Conservation (phyloP, 2,888 invertebrate species). For the Spilosoma lubricipeda region DNA sequence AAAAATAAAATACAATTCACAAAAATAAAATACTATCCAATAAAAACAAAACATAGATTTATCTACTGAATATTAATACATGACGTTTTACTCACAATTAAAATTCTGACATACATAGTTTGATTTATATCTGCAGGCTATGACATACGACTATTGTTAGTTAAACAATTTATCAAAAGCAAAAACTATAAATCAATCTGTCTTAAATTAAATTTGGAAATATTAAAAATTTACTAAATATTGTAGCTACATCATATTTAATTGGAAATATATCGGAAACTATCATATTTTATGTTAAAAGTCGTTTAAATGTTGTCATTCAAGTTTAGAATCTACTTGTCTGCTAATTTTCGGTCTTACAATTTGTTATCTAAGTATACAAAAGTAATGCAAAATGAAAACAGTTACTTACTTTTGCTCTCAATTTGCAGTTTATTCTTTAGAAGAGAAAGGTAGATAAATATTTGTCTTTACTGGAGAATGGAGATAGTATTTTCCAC, state of each 20-base stretch:
- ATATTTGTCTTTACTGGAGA: neutral
- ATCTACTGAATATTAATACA: neutral
- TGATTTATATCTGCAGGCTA: slow-evolving; percentile 30
- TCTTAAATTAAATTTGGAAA: slow-evolving; percentile 43
- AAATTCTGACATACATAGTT: slow-evolving; percentile 23
- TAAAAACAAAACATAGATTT: no score
- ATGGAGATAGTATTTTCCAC: neutral
- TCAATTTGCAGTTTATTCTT: neutral
- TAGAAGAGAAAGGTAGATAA: neutral
- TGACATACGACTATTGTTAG: slow-evolving; percentile 40
- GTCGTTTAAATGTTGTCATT: neutral
- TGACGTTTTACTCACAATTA: neutral
- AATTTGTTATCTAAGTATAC: neutral
- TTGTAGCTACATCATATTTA: neutral
- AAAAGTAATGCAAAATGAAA: neutral
- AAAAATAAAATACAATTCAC: no score
- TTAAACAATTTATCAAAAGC: slow-evolving; percentile 42
- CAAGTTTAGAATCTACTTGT: neutral
- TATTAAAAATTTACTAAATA: slow-evolving; percentile 24
- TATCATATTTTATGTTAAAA: neutral
- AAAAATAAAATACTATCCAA: no score
- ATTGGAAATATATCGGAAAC: neutral
- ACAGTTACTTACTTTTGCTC: neutral
- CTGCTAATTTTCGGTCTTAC: neutral
- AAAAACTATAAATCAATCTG: slow-evolving; percentile 29